Base-by-base conservation (phyloP, 1,140 invertebrate species). In the Aphis gossypii region DNA sequence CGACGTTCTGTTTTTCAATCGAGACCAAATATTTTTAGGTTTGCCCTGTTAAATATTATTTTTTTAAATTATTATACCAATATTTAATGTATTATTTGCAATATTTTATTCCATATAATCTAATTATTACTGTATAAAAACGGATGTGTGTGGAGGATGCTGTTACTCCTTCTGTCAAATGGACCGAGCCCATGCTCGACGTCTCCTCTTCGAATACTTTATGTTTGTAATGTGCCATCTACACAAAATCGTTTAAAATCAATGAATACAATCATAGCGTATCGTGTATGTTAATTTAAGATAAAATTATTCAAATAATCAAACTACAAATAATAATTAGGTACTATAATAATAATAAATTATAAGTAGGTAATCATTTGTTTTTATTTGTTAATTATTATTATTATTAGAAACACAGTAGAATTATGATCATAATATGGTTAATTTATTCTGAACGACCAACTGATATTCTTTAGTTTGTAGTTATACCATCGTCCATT, bases 191-290 rank as follows among this genome's bases (percentile, higher is more conserved):
- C 94, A 98, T 97, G 94, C 97, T 98, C 94, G 97, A 97, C n/a
- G 96, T 96, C 95, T 98, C 97, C 94, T 98, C 97, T 95, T 97
- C 97, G 94, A 98, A 97, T 95, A 97, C 97, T 54, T 97, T 97
- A 95, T 98, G 97, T 95, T 98, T 98, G 94, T 98, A 98, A 94
- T 97, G 96, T 94, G 97, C 97, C 97, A 98, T 98, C 97, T 98
- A 96, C n/a, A 96, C 96, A 94, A 90, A 41, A 68, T 14, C 8
- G 46, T 41, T 35, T 5, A 76, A 23, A 76, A 76, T 76, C 48
- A 51, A 51, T 51, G 48, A 51, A 51, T 51, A 14, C 6, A 76
- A 76, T 76, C n/a, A 76, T 20, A 3, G 6, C n/a, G 30, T 14
- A 76, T 20, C 4, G 6, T n/a, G 30, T 14, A 68, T 35, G 1